Percentiles rank a stretch among this genome's conserved stretches.
These are phyloP conservation scores for Lordiphosa fenestrarum DNA, from an alignment of 2,888 invertebrate genomes.

Conservation along the genomic window DNA sequence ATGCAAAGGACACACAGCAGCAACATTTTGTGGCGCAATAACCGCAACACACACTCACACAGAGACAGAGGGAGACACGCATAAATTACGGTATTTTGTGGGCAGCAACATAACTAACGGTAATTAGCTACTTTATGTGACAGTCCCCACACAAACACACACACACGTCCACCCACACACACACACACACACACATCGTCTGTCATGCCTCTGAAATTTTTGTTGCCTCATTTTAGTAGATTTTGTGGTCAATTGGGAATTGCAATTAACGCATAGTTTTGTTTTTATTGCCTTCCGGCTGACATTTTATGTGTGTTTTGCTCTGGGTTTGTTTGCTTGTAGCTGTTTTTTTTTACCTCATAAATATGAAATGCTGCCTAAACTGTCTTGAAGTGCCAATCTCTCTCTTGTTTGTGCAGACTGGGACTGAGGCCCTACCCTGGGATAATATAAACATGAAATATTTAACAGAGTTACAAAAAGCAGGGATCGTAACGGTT, in stretches of 20 bases:
- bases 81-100: conserved; percentile 64
- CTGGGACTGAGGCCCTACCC: too few species aligned
- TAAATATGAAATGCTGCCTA: conserved; percentile 44
- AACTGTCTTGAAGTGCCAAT: conserved; percentile 45
- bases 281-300: conserved; percentile 47
- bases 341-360: conserved; percentile 15
- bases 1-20: conserved; percentile 8
- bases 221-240: conserved; percentile 25
- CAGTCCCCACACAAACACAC: conserved; percentile 26
- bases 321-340: conserved; percentile 5
- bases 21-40: conserved; percentile 40
- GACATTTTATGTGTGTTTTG: conserved; percentile 18
- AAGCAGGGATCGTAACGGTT: too few species aligned
- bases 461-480: too few species aligned
- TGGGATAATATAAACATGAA: too few species aligned
- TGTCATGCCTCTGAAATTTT: conserved; percentile 34
- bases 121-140: conserved; percentile 72
- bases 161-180: conserved; percentile 5
- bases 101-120: conserved; percentile 69
- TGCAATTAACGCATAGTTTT: conserved; percentile 69
- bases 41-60: conserved; percentile 23
- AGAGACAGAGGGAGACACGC: conserved; percentile 26
- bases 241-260: conserved; percentile 66
- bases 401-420: not conserved
- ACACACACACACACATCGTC: conserved; percentile 13